Evolutionary conservation across 1,140 invertebrate genomes (phyloP).

Genomic region (Heliconius nattereri): DNA sequence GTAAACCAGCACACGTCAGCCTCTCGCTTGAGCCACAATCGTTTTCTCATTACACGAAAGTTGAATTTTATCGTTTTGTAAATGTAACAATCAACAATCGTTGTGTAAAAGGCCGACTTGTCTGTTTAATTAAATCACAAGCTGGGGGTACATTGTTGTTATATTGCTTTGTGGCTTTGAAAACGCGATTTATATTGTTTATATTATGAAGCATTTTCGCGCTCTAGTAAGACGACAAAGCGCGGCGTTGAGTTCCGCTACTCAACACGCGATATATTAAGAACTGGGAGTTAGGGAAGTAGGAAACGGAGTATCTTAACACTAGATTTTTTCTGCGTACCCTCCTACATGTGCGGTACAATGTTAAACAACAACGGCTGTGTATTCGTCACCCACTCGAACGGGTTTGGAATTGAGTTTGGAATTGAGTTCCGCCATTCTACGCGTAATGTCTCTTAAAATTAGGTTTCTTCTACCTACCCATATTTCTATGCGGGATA

Average conservation of each 20-base stretch:
- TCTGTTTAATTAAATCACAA: constrained; percentile 40
- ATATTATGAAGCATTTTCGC: no score
- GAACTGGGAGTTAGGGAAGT: not conserved
- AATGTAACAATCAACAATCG: constrained; percentile 19
- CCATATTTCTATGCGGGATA: no score
- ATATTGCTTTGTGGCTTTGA: not conserved
- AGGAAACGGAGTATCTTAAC: not conserved
- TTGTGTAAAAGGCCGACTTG: constrained; percentile 3
- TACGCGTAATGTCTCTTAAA: no score
- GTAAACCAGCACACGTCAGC: not conserved
- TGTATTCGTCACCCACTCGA: no score
- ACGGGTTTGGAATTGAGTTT: no score
- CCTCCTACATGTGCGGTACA: not conserved
- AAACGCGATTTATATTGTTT: no score
- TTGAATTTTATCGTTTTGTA: constrained; percentile 24
- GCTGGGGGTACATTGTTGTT: not conserved
- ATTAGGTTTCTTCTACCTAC: no score
- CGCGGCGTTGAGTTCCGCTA: not conserved
- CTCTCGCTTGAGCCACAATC: not conserved
- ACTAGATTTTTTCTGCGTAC: not conserved
- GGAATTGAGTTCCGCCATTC: no score
- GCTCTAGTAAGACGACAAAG: no score
- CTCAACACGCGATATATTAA: not conserved
- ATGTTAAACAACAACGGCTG: no score
- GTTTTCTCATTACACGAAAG: constrained; percentile 30